These are phyloP conservation scores for Graphium colonna DNA, from an alignment of 2,888 invertebrate genomes.

Conservation along the genomic window DNA sequence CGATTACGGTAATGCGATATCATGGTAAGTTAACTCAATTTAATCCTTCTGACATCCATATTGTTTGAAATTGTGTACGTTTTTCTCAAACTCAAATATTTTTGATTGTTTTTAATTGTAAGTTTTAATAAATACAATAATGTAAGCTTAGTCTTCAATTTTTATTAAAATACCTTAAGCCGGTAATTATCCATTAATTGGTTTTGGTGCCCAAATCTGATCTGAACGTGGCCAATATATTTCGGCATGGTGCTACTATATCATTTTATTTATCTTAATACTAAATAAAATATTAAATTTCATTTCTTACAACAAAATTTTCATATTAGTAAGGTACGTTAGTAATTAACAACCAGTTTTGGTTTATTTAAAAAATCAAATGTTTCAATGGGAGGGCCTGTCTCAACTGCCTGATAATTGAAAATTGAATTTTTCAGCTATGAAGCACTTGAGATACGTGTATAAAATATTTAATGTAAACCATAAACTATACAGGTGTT, in stretches of 20 bases:
- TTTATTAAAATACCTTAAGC: neutral
- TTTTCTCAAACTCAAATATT: constrained; percentile 40
- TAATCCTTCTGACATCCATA: constrained; percentile 60
- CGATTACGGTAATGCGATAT: constrained; percentile 77
- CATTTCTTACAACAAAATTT: too few species aligned
- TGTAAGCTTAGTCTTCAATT: neutral
- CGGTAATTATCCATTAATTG: neutral
- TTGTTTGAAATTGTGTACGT: constrained; percentile 66
- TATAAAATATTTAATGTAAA: too few species aligned
- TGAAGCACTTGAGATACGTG: too few species aligned
- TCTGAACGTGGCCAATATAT: constrained; percentile 10
- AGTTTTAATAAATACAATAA: neutral
- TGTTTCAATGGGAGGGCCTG: too few species aligned
- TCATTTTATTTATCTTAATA: neutral
- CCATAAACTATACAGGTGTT: too few species aligned
- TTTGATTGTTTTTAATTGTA: constrained; percentile 24
- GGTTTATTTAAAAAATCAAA: too few species aligned
- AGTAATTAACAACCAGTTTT: too few species aligned
- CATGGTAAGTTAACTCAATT: constrained; percentile 67
- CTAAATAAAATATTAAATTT: neutral
- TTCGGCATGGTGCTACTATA: constrained; percentile 8
- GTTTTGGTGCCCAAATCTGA: neutral
- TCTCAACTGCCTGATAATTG: too few species aligned
- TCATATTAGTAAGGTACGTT: too few species aligned
- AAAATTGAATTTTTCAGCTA: too few species aligned